A percentile compares a stretch with the other conserved stretches of the same genome.
phyloP scores from a whole-genome alignment of 2,113 vertebrate species.

The Callipepla californica region DNA sequence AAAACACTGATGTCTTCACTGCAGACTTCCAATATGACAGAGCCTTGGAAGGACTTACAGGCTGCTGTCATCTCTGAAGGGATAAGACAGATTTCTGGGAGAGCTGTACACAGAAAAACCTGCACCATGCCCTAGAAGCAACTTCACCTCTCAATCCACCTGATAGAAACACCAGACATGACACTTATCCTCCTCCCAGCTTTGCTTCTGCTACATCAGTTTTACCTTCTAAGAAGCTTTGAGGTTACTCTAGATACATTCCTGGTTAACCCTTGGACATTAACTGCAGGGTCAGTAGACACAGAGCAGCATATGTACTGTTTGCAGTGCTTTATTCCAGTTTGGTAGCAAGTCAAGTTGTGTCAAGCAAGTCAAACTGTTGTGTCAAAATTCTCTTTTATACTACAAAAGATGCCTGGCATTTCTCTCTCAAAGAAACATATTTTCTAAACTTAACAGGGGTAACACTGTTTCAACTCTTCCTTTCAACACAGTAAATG shows the following conservation, averaged over 20 bases:
- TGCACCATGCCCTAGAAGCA: neutral
- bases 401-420: neutral
- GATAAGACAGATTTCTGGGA: neutral
- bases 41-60: neutral
- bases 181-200: neutral
- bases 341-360: neutral
- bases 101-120: neutral
- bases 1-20: neutral
- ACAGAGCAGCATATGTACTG: neutral
- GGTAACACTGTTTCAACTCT: neutral
- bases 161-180: neutral
- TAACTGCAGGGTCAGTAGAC: neutral
- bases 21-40: neutral
- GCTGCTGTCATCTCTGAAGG: neutral
- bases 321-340: accelerated
- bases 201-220: neutral
- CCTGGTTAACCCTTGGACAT: neutral
- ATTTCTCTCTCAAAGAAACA: neutral
- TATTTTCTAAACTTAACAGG: neutral
- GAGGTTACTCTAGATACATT: neutral
- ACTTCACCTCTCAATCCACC: neutral
- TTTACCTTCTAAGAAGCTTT: neutral
- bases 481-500: neutral
- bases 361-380: neutral
- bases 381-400: neutral